Base-by-base conservation (phyloP, 2,888 invertebrate genomes). In the Lasioglossum leucozonium region DNA sequence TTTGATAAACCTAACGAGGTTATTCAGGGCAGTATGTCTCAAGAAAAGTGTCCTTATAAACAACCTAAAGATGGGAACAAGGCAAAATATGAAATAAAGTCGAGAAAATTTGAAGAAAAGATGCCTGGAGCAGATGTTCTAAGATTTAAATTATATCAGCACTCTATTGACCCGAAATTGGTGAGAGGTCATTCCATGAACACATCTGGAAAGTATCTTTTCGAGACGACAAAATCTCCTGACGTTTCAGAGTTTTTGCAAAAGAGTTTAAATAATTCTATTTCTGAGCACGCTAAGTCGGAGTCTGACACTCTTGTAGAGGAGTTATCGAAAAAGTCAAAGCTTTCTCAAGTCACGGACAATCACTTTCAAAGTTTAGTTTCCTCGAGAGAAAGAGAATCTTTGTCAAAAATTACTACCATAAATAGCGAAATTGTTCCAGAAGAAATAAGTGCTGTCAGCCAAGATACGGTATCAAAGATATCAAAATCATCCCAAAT, bases 41-140 rank as follows among this genome's bases (percentile, higher is more conserved):
- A 76, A 34, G 85, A 90, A 42, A 86, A 87, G 65, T 77, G 72
- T 81, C 67, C 62, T 51, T 69, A 69, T 22, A 83, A 85, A 44
- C 77, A 69, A 0, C 79, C 79, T n/a, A 87, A 79, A 67, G 82
- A 85, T 62, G 84, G 77, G 34, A 84, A 51, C 51, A 85, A 92
- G 67, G 82, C 90, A 0, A 94, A 93, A 47, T 94, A 94, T 37
- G 94, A 95, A 40, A 80, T 92, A 10, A 94, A 92, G 26, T 85
- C 94, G 8, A 91, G 93, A n/a, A 95, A 95, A 51, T 95, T 93
- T 69, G 95, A 95, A 75, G 95, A 95, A 30, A 94, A 93, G 84
- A 95, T 95, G 95, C 95, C 95, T 0, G 91, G 89, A 72, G 87
- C 88, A 3, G 93, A 93, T 62, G 74, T 91, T 34, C 81, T 90